Evolutionary conservation across 2,888 invertebrate genomes (phyloP).

Genomic region (Teinopalpus imperialis): DNA sequence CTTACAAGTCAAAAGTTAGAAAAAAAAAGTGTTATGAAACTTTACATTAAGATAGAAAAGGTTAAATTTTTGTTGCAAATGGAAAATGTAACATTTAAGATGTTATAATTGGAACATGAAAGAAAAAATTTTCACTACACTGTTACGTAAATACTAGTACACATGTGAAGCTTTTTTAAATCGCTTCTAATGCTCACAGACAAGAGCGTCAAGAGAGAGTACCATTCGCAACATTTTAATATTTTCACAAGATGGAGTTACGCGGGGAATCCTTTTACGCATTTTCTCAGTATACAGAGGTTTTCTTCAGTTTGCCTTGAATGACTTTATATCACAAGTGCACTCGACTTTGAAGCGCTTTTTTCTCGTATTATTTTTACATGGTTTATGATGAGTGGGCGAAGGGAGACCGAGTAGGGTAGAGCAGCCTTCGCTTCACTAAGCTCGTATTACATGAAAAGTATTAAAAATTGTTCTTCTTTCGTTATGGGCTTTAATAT

Average conservation of each 20-base stretch:
- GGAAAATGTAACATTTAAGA: too few relatives aligned
- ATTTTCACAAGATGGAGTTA: constrained; percentile 25
- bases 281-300: constrained; percentile 32
- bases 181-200: constrained; percentile 10
- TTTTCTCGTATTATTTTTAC: constrained; percentile 53
- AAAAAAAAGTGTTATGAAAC: too few relatives aligned
- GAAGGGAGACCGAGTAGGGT: constrained; percentile 34
- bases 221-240: constrained; percentile 28
- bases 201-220: constrained; percentile 13
- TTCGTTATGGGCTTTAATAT: too few relatives aligned
- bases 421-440: constrained; percentile 41
- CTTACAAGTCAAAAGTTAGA: too few relatives aligned
- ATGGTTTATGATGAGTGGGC: constrained; percentile 45
- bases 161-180: neutral
- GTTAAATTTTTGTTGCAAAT: too few relatives aligned
- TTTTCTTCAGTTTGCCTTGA: constrained; percentile 36
- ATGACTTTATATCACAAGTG: constrained; percentile 40
- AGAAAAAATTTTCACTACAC: too few relatives aligned
- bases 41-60: too few relatives aligned
- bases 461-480: constrained; percentile 18
- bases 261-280: constrained; percentile 31
- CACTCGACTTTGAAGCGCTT: constrained; percentile 35
- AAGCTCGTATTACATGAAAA: constrained; percentile 29
- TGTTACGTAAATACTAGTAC: neutral
- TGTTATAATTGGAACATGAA: too few relatives aligned